phyloP scores from a whole-genome alignment of 2,797 vertebrate genomes.

The Phaenicophaeus curvirostris region DNA sequence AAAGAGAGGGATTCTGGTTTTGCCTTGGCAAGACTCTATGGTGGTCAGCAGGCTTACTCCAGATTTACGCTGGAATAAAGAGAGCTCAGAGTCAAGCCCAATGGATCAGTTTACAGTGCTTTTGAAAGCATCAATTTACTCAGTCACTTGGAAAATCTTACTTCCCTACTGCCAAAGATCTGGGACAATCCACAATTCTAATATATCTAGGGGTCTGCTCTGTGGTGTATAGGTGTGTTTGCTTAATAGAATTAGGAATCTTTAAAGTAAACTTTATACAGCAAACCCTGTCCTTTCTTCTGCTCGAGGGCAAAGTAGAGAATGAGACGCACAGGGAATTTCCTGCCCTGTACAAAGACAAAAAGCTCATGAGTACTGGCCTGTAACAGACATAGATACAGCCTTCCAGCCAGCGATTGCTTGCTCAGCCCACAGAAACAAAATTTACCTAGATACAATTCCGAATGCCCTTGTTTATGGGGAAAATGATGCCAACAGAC shows the following conservation, averaged over 20 bases:
- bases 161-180: conserved; percentile 3
- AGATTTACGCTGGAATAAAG: background rate
- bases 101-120: conserved; percentile 18
- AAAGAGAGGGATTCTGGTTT: background rate
- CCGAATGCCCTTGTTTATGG: background rate
- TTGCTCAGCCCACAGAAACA: background rate
- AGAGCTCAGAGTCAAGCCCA: background rate
- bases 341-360: background rate
- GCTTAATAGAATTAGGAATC: conserved; percentile 46
- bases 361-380: background rate
- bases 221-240: conserved; percentile 35
- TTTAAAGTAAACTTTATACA: conserved; percentile 4
- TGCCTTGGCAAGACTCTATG: background rate
- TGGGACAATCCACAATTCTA: conserved; percentile 11
- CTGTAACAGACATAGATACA: background rate
- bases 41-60: conserved; percentile 18
- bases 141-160: conserved; percentile 47
- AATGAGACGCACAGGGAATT: background rate
- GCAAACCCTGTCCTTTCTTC: background rate
- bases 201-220: conserved; percentile 43
- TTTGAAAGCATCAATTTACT: conserved; percentile 40
- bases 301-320: background rate
- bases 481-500: background rate
- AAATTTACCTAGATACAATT: background rate
- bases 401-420: background rate